Conservation (phyloP, 2,797 vertebrate genomes). For the Semotilus atromaculatus region DNA sequence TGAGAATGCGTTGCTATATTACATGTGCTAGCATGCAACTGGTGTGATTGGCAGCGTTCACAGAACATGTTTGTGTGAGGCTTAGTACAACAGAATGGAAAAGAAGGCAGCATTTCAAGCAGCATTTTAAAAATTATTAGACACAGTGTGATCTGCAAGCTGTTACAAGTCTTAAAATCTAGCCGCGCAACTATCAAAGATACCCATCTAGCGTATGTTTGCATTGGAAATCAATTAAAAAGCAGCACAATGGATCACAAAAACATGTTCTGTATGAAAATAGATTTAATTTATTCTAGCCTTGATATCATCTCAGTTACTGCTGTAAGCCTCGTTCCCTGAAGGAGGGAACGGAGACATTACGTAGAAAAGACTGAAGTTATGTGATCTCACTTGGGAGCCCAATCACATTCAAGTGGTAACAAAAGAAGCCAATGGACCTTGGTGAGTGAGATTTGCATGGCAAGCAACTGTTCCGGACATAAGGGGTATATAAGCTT, state of each 20-base stretch:
- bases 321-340: no score
- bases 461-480: no score
- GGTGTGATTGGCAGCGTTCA: background rate
- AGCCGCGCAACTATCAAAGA: background rate
- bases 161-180: background rate
- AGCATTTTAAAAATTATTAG: background rate
- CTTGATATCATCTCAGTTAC: background rate
- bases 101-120: background rate
- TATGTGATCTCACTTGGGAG: no score
- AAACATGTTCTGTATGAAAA: background rate
- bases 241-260: background rate
- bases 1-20: no score
- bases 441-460: no score
- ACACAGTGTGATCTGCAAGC: background rate
- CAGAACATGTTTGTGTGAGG: background rate
- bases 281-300: background rate
- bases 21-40: background rate
- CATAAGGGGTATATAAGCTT: no score
- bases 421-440: no score
- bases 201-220: background rate
- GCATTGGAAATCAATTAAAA: background rate
- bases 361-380: no score
- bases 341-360: no score
- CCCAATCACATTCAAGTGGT: no score
- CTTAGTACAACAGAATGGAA: no score